These are phyloP conservation scores for Tricholauxania praeusta DNA, from an alignment of 2,888 invertebrate genomes.

Conservation along the genomic window DNA sequence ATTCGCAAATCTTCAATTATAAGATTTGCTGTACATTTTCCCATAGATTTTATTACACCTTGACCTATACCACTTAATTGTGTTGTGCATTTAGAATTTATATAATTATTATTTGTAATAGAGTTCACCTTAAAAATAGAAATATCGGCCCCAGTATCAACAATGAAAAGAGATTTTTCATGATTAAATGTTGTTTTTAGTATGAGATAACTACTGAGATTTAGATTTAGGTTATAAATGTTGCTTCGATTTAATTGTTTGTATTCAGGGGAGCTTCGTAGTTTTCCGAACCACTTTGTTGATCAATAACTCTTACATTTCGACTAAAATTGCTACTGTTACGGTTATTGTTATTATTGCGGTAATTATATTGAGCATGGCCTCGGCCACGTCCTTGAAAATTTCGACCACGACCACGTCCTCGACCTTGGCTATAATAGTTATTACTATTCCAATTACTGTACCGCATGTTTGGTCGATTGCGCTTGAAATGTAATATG, in stretches of 20 bases:
- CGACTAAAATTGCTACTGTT: background rate
- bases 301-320: slow-evolving; percentile 8
- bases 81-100: slow-evolving; percentile 7
- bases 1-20: background rate
- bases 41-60: slow-evolving; percentile 29
- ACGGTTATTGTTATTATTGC: background rate
- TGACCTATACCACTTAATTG: slow-evolving; percentile 32
- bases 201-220: slow-evolving; percentile 18
- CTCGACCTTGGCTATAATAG: slow-evolving; percentile 5
- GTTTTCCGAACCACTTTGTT: slow-evolving; percentile 33
- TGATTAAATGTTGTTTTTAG: slow-evolving; percentile 7
- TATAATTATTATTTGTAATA: background rate
- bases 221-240: slow-evolving; percentile 21
- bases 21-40: background rate
- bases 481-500: slow-evolving; percentile 11
- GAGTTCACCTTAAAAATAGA: slow-evolving; percentile 18
- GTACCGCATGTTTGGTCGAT: slow-evolving; percentile 1
- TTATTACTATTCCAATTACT: background rate
- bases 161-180: too few species aligned
- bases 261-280: slow-evolving; percentile 25
- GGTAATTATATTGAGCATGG: background rate
- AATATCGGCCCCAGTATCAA: slow-evolving; percentile 35
- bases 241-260: background rate
- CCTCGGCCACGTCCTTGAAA: background rate
- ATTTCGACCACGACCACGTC: background rate